A percentile compares a stretch with the other conserved stretches of the same genome.
Conservation (phyloP, 2,888 invertebrate species). For the Micoletzkya japonica region DNA sequence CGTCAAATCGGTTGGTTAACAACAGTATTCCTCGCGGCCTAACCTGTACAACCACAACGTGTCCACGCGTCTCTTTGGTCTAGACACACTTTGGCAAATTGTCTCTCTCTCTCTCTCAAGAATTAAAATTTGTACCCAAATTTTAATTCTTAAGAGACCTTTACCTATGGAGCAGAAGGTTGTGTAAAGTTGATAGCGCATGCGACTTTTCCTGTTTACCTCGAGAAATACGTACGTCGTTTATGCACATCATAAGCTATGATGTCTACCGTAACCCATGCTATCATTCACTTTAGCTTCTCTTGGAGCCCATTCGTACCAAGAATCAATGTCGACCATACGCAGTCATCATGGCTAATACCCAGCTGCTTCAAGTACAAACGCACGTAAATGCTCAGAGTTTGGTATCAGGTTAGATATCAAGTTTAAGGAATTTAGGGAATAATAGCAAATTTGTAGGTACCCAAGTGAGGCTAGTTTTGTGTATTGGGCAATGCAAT, state of each 20-base stretch:
- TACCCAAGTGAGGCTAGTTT: background rate
- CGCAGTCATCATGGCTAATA: slow-evolving; percentile 22
- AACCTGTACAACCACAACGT: background rate
- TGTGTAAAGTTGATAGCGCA: too few relatives aligned
- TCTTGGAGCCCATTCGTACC: too few relatives aligned
- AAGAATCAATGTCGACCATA: slow-evolving; percentile 1
- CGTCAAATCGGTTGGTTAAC: background rate
- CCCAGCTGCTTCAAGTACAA: slow-evolving; percentile 18
- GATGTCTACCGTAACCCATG: too few relatives aligned
- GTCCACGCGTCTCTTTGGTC: background rate
- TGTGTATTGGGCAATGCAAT: background rate
- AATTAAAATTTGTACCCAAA: too few relatives aligned
- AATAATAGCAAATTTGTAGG: slow-evolving; percentile 4
- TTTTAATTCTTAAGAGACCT: too few relatives aligned
- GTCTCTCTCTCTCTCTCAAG: too few relatives aligned
- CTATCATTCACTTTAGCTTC: too few relatives aligned
- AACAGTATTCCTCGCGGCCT: background rate
- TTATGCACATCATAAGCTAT: too few relatives aligned
- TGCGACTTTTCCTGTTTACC: too few relatives aligned
- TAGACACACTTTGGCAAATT: too few relatives aligned
- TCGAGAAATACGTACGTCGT: too few relatives aligned
- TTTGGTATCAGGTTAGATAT: background rate
- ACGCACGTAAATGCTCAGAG: background rate
- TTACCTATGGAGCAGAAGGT: too few relatives aligned
- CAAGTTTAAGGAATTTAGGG: background rate